Conservation (phyloP, 2,888 invertebrate species). For the Microplitis manilae region DNA sequence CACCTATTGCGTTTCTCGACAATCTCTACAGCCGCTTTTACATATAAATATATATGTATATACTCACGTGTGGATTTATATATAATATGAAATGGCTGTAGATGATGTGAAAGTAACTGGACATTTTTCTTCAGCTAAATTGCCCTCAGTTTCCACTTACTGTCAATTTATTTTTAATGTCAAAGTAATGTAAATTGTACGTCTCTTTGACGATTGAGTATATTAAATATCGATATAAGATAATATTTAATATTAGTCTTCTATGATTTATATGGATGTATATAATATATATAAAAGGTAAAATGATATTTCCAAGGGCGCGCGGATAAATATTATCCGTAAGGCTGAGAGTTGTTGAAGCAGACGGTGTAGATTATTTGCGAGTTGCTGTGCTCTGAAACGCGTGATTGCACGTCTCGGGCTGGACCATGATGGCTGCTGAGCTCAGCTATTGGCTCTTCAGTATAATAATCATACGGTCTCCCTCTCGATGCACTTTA, state of each 20-base stretch:
- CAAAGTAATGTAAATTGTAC: not conserved
- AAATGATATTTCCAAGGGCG: slow-evolving; percentile 13
- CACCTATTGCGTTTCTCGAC: slow-evolving; percentile 56
- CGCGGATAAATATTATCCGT: slow-evolving; percentile 21
- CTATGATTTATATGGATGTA: no score
- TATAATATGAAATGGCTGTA: no score
- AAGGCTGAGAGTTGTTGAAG: not conserved
- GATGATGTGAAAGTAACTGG: slow-evolving; percentile 68
- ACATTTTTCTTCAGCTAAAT: slow-evolving; percentile 63
- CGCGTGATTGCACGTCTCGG: slow-evolving; percentile 71
- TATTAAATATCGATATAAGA: no score
- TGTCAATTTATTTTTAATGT: slow-evolving; percentile 4
- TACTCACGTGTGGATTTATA: no score
- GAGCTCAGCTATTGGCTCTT: slow-evolving; percentile 69
- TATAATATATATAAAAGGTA: not conserved
- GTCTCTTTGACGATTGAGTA: not conserved
- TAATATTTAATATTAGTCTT: no score
- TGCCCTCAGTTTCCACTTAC: not conserved
- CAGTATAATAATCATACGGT: slow-evolving; percentile 69
- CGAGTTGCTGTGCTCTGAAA: slow-evolving; percentile 46
- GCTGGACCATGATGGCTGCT: slow-evolving; percentile 71
- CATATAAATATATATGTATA: no score
- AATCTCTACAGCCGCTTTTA: not conserved
- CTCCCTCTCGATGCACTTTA: slow-evolving; percentile 54
- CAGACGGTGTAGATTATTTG: slow-evolving; percentile 7